phyloP scores from a whole-genome alignment of 1,140 invertebrate species.

The Aphelinus certus region DNA sequence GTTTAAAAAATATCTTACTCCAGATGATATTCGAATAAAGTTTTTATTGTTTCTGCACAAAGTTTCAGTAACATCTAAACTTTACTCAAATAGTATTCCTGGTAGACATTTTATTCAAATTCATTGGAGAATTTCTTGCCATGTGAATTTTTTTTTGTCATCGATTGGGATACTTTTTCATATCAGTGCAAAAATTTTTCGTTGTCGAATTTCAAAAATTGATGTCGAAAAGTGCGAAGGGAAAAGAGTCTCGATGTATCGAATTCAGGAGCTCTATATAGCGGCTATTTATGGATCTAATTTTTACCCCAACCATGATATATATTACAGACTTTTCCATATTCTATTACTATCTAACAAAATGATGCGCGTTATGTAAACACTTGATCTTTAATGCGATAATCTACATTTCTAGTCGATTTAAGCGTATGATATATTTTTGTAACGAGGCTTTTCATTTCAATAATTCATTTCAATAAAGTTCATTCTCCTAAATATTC shows the following conservation, averaged over 20 bases:
- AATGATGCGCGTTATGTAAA: constrained; percentile 13
- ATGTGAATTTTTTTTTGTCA: background rate
- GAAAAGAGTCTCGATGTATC: constrained; percentile 19
- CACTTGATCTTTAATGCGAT: background rate
- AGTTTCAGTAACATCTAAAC: background rate
- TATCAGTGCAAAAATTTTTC: constrained; percentile 24
- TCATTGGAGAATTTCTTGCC: background rate
- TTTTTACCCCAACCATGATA: background rate
- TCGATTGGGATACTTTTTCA: too few relatives aligned
- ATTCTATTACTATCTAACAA: background rate
- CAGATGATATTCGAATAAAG: background rate
- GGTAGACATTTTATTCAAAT: background rate
- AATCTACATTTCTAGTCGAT: background rate
- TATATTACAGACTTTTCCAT: background rate
- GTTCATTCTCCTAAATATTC: constrained; percentile 1
- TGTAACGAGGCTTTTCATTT: background rate
- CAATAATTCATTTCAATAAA: background rate
- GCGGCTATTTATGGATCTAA: constrained; percentile 1
- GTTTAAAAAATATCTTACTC: background rate
- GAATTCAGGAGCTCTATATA: constrained; percentile 16
- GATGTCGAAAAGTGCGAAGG: constrained; percentile 5
- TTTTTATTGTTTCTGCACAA: constrained; percentile 2
- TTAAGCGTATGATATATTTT: background rate
- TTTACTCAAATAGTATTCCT: background rate
- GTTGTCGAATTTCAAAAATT: constrained; percentile 13